Evolutionary conservation across 2,797 vertebrate genomes (phyloP), one percentile per base, ranked within the genome.

Genomic region (Danio aesculapii): DNA sequence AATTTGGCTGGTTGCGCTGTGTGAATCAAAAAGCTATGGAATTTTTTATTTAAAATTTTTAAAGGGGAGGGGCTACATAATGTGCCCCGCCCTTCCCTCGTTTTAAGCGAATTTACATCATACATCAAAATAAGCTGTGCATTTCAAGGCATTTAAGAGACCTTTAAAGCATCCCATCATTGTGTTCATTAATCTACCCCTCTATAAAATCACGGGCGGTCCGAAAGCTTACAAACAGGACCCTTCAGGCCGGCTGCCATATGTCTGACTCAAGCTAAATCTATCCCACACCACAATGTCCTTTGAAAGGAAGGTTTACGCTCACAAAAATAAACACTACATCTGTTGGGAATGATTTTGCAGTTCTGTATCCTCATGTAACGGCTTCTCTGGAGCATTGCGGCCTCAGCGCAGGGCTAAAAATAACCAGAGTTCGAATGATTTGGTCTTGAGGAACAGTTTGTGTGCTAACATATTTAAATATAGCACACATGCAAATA

Each of bases 341-440:
- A 77, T 13, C 53, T 50, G 53, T 63, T 61, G 46, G 7, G 62
- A 83, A 79, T 72, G 67, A 83, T 67, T 66, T 55, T 81, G 67
- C 14, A 72, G 14, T 53, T 73, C 17, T 67, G 68, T 50, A 73
- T 67, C 55, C 21, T 39, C 6, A 9, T 30, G n/a, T 68, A 44
- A 72, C 13, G 16, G 47, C 17, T 41, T 49, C 46, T 13, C 44
- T 55, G 46, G 80, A 64, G 16, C n/a, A 10, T 50, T 63, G 53
- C 21, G 70, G 9, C 53, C 44, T 79, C 55, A 81, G 44, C 64
- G 7, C 74, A 13, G 19, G 9, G 41, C 83, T 82, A 69, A 81
- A 77, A 85, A 88, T 86, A 88, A 66, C 71, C 76, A 68, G 16
- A 39, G 82, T 81, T 83, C 80, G 74, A 30, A 59, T 73, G 75